Base-by-base conservation (phyloP, 2,113 vertebrate genomes). In the Chlamydotis undulata region DNA sequence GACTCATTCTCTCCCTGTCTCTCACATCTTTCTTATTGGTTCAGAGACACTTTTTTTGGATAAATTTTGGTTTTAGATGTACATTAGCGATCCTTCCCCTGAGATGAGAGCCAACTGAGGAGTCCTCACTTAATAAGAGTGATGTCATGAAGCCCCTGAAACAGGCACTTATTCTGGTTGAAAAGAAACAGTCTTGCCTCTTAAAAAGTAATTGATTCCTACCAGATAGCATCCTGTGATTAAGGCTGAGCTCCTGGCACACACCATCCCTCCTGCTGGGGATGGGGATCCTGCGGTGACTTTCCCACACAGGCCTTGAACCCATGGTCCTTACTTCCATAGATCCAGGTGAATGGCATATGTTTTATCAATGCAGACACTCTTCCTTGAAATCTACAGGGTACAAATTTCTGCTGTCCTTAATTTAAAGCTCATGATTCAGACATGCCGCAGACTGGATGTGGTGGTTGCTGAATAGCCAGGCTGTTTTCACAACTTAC, bases 41-140 rank as follows among this genome's bases (percentile, higher is more conserved):
- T 81, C 43, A 67, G 68, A 60, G 71, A 39, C 29, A 18, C 16
- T 55, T 83, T 3, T 4, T 75, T 55, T 23, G 76, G 12, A 10
- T 56, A 28, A 43, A n/a, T 41, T 83, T 83, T 86, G 15, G 1
- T 14, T 56, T 55, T 5, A 57, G 35, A 33, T 60, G 35, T 45
- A 33, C 24, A 11, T 70, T 14, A 77, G 21, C 47, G 65, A 43
- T 29, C 33, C 24, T 69, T 81, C 39, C 5, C 17, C 52, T 67
- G 41, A 84, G 26, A 55, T 22, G 14, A 78, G 35, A 94, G 3
- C 16, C 26, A n/a, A 26, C 33, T 25, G 39, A 1, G 17, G 24
- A 90, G 39, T 41, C 16, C 16, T 76, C 0, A 0, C 49, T 68
- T 33, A 56, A 29, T 6, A 9, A 53, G 14, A 57, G 4, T 56